phyloP scores from a whole-genome alignment of 2,888 invertebrate species.

The Elgonia sp. region DNA sequence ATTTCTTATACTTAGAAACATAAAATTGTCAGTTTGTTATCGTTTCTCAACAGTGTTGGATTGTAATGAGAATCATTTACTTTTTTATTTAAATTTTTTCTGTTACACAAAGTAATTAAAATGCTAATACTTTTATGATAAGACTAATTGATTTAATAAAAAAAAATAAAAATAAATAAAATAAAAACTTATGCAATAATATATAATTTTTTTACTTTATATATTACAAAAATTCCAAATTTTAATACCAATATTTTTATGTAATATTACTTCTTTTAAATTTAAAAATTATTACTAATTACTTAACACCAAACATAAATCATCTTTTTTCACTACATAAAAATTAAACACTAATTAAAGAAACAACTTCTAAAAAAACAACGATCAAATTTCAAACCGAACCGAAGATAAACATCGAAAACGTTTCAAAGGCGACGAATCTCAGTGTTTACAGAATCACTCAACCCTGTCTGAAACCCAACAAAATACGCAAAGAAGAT shows the following conservation, averaged over 20 bases:
- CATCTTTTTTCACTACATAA: neutral
- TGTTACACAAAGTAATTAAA: neutral
- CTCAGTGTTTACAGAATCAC: neutral
- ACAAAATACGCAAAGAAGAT: too few species aligned
- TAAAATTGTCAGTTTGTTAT: constrained; percentile 36
- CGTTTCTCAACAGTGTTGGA: constrained; percentile 37
- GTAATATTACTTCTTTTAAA: too few species aligned
- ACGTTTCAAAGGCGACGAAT: neutral
- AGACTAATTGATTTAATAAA: too few species aligned
- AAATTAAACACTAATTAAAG: neutral
- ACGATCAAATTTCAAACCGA: neutral
- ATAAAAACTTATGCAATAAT: neutral
- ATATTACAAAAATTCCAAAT: too few species aligned
- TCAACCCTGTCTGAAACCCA: too few species aligned
- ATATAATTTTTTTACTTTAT: too few species aligned
- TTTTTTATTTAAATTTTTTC: constrained; percentile 24
- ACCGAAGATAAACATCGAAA: neutral
- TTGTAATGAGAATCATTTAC: constrained; percentile 21
- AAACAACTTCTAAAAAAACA: neutral
- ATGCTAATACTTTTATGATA: too few species aligned
- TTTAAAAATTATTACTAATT: neutral
- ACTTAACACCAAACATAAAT: too few species aligned
- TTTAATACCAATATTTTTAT: too few species aligned
- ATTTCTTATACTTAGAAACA: constrained; percentile 14
- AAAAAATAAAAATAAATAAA: neutral